Conservation (phyloP, 2,888 invertebrate species). For the Cataglyphis altisquamis region DNA sequence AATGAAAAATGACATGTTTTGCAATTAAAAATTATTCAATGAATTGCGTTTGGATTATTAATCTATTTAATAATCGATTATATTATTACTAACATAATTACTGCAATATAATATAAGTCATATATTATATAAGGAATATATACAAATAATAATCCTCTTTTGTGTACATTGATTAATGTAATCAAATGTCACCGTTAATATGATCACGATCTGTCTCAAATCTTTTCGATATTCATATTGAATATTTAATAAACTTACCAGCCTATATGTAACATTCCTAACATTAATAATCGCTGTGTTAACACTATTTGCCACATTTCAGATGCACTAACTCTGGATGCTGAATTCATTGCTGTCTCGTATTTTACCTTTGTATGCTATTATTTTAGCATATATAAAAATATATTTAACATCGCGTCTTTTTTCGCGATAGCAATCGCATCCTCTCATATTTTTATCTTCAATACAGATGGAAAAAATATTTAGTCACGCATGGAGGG, state of each 20-base stretch:
- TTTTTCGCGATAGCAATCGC: not conserved
- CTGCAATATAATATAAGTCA: not conserved
- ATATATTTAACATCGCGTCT: conserved; percentile 14
- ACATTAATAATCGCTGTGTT: conserved; percentile 54
- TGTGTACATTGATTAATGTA: not conserved
- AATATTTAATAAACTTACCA: conserved; percentile 16
- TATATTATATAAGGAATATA: conserved; percentile 12
- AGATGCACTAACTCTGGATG: conserved; percentile 67
- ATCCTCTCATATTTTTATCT: not conserved
- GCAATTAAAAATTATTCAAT: not conserved
- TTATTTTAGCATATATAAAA: conserved; percentile 50
- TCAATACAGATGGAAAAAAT: conserved; percentile 92
- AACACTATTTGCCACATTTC: conserved; percentile 67
- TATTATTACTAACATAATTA: not conserved
- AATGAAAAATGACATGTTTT: not conserved
- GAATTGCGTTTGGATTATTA: not conserved
- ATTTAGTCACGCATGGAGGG: conserved; percentile 96
- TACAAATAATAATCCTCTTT: conserved; percentile 17
- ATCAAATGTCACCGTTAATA: not conserved
- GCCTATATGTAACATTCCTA: not conserved
- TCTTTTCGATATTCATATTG: not conserved
- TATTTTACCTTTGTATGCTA: conserved; percentile 62
- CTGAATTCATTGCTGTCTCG: conserved; percentile 59
- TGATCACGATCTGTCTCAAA: not conserved
- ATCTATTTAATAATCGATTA: not conserved